phyloP scores from a whole-genome alignment of 2,888 invertebrate genomes.

The Mactromeris polynyma region DNA sequence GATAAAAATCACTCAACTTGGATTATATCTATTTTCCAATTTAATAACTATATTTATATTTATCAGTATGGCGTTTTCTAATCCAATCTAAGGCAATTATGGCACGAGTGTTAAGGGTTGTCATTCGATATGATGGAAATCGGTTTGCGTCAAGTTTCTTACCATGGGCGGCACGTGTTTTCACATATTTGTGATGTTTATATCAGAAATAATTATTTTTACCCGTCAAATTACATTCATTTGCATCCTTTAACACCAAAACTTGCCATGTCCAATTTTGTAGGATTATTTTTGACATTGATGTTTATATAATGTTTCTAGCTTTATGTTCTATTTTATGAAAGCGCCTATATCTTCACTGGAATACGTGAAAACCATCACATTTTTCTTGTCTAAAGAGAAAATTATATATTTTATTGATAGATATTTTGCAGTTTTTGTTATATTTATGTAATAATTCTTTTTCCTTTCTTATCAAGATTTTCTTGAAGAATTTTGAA shows the following conservation, averaged over 20 bases:
- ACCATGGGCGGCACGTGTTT: neutral
- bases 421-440: neutral
- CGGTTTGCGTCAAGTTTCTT: neutral
- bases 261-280: conserved; percentile 10
- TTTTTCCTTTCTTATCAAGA: too few relatives aligned
- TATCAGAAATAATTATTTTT: conserved; percentile 10
- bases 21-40: conserved; percentile 40
- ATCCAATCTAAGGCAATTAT: conserved; percentile 26
- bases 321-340: neutral
- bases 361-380: neutral
- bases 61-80: conserved; percentile 14
- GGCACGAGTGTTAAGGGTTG: conserved; percentile 7
- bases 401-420: neutral
- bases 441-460: too few relatives aligned
- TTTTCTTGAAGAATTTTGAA: too few relatives aligned
- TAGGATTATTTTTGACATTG: conserved; percentile 1
- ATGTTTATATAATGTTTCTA: neutral
- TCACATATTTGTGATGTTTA: conserved; percentile 12
- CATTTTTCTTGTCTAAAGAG: neutral
- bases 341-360: neutral
- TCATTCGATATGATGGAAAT: conserved; percentile 11
- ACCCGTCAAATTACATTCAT: neutral
- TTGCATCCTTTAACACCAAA: conserved; percentile 1
- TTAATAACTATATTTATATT: conserved; percentile 44
- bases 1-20: conserved; percentile 35